A percentile compares a stretch with the other conserved stretches of the same genome.
These are phyloP conservation scores for Norana najaformis DNA, from an alignment of 2,888 invertebrate species.

Conservation along the genomic window DNA sequence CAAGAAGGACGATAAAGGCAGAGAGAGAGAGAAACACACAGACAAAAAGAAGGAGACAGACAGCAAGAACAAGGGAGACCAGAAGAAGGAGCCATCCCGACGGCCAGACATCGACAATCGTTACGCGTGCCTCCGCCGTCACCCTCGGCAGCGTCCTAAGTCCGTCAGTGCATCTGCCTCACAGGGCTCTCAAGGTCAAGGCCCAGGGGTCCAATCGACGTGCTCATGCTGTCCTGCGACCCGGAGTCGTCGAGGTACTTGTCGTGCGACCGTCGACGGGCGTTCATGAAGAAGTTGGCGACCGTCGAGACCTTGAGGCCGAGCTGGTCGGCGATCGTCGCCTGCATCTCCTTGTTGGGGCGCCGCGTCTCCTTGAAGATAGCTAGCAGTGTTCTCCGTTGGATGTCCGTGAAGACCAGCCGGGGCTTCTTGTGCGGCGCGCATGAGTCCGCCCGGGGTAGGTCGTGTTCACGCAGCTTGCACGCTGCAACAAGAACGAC, in stretches of 20 bases:
- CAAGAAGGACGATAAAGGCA: background rate
- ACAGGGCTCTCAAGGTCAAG: background rate
- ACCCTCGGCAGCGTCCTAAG: too few relatives aligned
- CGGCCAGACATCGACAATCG: background rate
- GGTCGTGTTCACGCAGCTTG: constrained; percentile 26
- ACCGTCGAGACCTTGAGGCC: constrained; percentile 96
- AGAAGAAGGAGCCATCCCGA: too few relatives aligned
- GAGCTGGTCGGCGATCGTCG: constrained; percentile 94
- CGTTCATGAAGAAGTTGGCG: constrained; percentile 99
- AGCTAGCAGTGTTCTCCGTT: constrained; percentile 98
- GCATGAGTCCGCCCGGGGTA: background rate
- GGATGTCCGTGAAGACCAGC: constrained; percentile 99
- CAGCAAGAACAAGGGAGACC: too few relatives aligned
- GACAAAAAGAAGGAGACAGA: too few relatives aligned
- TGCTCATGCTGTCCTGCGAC: constrained; percentile 8
- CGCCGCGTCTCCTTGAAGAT: constrained; percentile 99
- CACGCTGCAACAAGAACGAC: constrained; percentile 18
- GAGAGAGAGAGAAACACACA: background rate
- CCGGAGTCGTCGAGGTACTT: constrained; percentile 68
- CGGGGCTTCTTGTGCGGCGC: constrained; percentile 86
- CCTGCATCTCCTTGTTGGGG: constrained; percentile 99
- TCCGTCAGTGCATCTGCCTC: constrained; percentile 1
- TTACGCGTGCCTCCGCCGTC: background rate
- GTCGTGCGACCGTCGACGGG: constrained; percentile 82
- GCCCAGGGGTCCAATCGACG: background rate